Evolutionary conservation across 2,797 vertebrate genomes (phyloP), one percentile per base, ranked within the genome.

Genomic region (Austrolebias charrua): DNA sequence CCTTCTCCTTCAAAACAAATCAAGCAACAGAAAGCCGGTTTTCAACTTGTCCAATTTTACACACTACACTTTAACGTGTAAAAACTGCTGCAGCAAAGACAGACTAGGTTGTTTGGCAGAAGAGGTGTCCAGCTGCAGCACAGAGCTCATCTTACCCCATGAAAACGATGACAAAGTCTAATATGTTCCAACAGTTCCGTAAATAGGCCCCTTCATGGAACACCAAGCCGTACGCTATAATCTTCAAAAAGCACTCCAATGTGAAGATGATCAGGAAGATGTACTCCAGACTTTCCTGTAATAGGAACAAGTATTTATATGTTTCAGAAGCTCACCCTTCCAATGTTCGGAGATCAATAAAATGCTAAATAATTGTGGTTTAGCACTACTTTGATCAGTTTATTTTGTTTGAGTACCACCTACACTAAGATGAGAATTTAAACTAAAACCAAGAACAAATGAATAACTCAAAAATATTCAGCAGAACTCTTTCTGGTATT

Each of bases 161-260:
- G 80, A 98, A 95, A 65, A 99, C 94, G 47, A 99, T 99, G 88
- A 95, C 95, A 69, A 99, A 99, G 88, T 99, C 97, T 43, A 99
- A 81, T 79, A 96, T 93, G 0, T 99, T 99, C 98, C 98, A 99
- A 85, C 94, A 95, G 0, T 96, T 99, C 38, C 98, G 94, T 86
- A 99, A 94, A 83, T 99, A 99, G 75, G 97, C 97, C 0, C 98
- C 96, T 75, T 95, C 93, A 33, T 99, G 98, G 88, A 98, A 96
- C 0, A 98, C 91, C 0, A 99, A 88, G 35, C 98, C 97, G 0
- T 98, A 98, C 1, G 97, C 93, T 43, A 98, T 89, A 67, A 99
- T 97, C 93, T 99, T 99, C 74, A 98, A 86, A 84, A 94, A 93
- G 4, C 96, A 97, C 85, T 99, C 98, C 0, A 96, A 83, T 2